Percentiles rank a stretch among this genome's conserved stretches.
Conservation (phyloP, 1,140 invertebrate species). For the Drosophila trapezifrons region DNA sequence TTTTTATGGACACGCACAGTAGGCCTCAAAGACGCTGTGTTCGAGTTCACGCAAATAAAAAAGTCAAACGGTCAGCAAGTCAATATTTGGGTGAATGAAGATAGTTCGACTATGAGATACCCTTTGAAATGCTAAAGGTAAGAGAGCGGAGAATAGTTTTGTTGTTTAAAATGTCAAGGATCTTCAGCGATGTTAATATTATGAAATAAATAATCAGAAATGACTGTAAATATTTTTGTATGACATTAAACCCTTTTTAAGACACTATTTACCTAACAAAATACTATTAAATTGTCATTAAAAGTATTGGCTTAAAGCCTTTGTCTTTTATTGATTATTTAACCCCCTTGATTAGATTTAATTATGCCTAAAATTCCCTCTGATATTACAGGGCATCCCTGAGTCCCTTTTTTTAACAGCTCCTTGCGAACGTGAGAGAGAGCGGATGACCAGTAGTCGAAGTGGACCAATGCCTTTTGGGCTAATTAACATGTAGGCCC, state of each 20-base stretch:
- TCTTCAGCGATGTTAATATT: neutral
- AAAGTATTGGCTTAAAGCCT: neutral
- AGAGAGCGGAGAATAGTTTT: neutral
- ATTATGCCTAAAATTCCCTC: neutral
- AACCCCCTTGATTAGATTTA: too few species aligned
- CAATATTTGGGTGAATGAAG: conserved; percentile 3
- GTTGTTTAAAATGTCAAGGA: neutral
- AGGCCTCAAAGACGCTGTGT: conserved; percentile 37
- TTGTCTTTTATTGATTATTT: too few species aligned
- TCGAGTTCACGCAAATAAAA: conserved; percentile 52
- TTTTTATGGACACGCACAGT: conserved; percentile 61
- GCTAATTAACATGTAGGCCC: conserved; percentile 75
- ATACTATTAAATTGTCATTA: too few species aligned
- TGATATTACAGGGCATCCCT: neutral
- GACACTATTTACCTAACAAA: too few species aligned
- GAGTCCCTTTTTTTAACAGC: conserved; percentile 65
- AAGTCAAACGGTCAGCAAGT: conserved; percentile 66
- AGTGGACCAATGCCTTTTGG: conserved; percentile 33
- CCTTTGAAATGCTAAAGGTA: neutral
- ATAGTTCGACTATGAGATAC: neutral
- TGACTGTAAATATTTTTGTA: neutral
- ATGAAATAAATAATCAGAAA: too few species aligned
- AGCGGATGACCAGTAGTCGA: conserved; percentile 72
- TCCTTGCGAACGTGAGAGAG: conserved; percentile 77
- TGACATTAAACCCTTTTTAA: neutral